Percentiles rank a stretch among this genome's conserved stretches.
Conservation (phyloP, 1,140 invertebrate genomes). For the Drosophila tsacasi region DNA sequence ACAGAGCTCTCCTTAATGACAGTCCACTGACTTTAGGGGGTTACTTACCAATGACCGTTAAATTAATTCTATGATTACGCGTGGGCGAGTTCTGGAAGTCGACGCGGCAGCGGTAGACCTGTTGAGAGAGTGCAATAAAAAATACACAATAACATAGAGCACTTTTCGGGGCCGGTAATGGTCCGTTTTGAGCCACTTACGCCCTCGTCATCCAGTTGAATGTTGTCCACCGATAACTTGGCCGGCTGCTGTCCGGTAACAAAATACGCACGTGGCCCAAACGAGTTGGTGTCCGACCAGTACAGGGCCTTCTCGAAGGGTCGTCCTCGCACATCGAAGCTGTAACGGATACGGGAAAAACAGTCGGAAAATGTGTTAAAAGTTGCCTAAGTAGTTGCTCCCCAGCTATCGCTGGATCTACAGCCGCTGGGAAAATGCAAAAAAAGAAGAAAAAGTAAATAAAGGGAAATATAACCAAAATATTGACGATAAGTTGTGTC, state of each 20-base stretch:
- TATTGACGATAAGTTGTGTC: conserved; percentile 75
- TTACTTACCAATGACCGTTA: conserved; percentile 95
- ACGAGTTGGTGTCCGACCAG: conserved; percentile 91
- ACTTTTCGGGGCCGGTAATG: conserved; percentile 34
- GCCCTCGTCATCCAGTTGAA: conserved; percentile 93
- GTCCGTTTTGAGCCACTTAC: conserved; percentile 80
- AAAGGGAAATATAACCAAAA: conserved; percentile 45
- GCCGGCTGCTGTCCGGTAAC: conserved; percentile 91
- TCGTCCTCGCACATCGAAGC: conserved; percentile 92
- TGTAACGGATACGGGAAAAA: conserved; percentile 85
- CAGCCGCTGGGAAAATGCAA: conserved; percentile 42
- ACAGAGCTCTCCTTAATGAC: conserved; percentile 54
- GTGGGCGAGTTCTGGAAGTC: conserved; percentile 96
- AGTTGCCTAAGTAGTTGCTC: conserved; percentile 58
- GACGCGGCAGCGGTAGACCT: conserved; percentile 93
- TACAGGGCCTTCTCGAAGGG: conserved; percentile 91
- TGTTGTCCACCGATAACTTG: conserved; percentile 91
- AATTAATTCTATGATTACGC: conserved; percentile 94
- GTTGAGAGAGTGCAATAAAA: conserved; percentile 59
- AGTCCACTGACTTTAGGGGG: conserved; percentile 43
- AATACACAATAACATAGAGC: conserved; percentile 50
- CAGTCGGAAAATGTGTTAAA: conserved; percentile 51
- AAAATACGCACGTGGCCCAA: conserved; percentile 93
- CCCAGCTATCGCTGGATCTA: conserved; percentile 30
- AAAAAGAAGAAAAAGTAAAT: conserved; percentile 17